These are phyloP conservation scores for Cynaeus angustus DNA, from an alignment of 2,888 invertebrate genomes.

Conservation along the genomic window DNA sequence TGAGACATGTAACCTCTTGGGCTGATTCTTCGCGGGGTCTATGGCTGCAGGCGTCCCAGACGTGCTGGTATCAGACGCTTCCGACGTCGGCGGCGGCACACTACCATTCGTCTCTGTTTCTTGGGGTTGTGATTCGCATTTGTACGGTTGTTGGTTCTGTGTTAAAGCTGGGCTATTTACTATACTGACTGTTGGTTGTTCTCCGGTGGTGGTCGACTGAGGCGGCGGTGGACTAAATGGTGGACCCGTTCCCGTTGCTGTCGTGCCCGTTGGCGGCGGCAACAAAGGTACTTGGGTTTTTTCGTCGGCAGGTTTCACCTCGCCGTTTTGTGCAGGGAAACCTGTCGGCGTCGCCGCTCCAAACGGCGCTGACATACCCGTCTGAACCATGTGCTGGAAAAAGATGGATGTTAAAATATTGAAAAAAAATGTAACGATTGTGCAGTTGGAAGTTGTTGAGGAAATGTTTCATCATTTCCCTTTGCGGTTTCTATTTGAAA, in stretches of 20 bases:
- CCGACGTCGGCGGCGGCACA: conserved; percentile 60
- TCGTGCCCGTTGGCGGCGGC: conserved; percentile 71
- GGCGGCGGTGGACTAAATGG: conserved; percentile 70
- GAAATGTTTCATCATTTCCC: no score
- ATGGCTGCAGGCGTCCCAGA: conserved; percentile 71
- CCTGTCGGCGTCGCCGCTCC: conserved; percentile 79
- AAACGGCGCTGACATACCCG: conserved; percentile 87
- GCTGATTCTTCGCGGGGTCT: conserved; percentile 82
- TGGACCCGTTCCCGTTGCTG: conserved; percentile 69
- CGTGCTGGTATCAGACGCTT: conserved; percentile 61
- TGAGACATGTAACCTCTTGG: conserved; percentile 98
- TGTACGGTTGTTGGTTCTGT: conserved; percentile 62
- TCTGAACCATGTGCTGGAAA: conserved; percentile 94
- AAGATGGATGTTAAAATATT: not conserved
- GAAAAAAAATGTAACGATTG: no score
- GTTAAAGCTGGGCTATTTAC: conserved; percentile 69
- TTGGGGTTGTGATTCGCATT: conserved; percentile 58
- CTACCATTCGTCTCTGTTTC: conserved; percentile 58
- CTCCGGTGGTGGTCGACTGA: conserved; percentile 62
- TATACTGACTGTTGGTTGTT: conserved; percentile 67
- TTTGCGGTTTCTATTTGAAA: no score
- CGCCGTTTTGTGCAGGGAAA: conserved; percentile 72
- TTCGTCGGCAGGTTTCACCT: conserved; percentile 67
- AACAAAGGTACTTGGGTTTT: conserved; percentile 67
- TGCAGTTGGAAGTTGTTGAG: not conserved